These are phyloP conservation scores for Anseranas semipalmata DNA, from an alignment of 2,113 vertebrate genomes.

Conservation along the genomic window DNA sequence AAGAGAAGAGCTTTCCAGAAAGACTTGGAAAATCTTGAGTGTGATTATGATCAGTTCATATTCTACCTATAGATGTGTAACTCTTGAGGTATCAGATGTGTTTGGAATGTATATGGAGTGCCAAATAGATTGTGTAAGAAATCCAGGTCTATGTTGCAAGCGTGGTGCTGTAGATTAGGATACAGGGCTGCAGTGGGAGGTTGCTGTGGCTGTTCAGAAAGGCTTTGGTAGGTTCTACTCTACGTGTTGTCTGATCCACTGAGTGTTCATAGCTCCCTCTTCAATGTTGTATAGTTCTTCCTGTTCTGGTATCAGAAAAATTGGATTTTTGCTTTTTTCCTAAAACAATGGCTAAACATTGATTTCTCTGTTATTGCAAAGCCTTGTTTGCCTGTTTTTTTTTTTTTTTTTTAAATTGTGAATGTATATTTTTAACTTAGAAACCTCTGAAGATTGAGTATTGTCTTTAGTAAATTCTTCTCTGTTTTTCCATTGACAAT, in stretches of 20 bases:
- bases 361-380: background rate
- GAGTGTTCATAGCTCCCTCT: background rate
- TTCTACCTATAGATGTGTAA: background rate
- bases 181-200: background rate
- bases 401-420: background rate
- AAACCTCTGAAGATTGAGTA: background rate
- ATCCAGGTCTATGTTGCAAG: background rate
- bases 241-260: background rate
- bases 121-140: background rate
- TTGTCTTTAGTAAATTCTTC: background rate
- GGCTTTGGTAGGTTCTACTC: background rate
- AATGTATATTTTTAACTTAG: background rate
- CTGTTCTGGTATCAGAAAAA: background rate
- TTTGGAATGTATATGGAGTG: accelerated
- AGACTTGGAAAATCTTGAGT: background rate
- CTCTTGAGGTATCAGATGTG: background rate
- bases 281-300: background rate
- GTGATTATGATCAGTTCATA: background rate
- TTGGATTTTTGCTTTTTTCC: background rate
- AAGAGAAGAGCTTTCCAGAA: background rate
- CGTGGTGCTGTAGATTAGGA: background rate
- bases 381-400: background rate
- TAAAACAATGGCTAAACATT: background rate
- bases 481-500: background rate
- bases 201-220: background rate